Evolutionary conservation across 1,140 invertebrate genomes (phyloP).

Genomic region (Riptortus pedestris): DNA sequence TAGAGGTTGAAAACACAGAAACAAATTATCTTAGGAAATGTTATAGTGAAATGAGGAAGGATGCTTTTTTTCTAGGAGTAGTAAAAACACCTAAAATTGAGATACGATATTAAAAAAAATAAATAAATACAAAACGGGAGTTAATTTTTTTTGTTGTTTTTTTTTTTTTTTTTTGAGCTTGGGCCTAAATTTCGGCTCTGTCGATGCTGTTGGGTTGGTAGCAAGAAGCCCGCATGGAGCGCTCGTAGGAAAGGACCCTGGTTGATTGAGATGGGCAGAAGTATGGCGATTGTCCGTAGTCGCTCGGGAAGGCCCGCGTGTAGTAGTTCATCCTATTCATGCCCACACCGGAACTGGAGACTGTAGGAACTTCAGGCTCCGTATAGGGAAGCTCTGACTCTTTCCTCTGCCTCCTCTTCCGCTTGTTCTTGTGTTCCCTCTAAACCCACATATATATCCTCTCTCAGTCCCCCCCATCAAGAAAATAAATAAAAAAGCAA

Average conservation of each 20-base stretch:
- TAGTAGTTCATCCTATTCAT: conserved; percentile 29
- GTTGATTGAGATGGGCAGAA: conserved; percentile 29
- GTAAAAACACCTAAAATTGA: too few relatives aligned
- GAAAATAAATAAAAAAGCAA: too few relatives aligned
- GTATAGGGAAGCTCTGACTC: conserved; percentile 16
- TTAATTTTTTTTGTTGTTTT: too few relatives aligned
- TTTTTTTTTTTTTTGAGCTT: too few relatives aligned
- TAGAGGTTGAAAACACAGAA: too few relatives aligned
- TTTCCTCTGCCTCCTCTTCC: conserved; percentile 21
- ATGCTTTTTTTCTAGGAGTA: too few relatives aligned
- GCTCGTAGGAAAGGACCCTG: conserved; percentile 20
- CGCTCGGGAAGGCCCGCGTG: conserved; percentile 27
- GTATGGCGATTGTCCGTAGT: conserved; percentile 23
- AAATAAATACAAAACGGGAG: too few relatives aligned
- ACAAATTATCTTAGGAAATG: too few relatives aligned
- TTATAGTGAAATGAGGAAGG: too few relatives aligned
- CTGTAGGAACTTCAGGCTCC: conserved; percentile 28
- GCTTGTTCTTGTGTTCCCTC: conserved; percentile 26
- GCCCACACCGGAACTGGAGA: conserved; percentile 27
- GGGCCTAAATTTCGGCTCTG: conserved; percentile 29
- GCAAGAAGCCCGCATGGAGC: conserved; percentile 10
- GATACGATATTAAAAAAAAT: too few relatives aligned
- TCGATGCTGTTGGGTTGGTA: conserved; percentile 31
- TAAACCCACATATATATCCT: conserved; percentile 5
- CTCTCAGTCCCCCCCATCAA: background rate